Percentiles rank a stretch among this genome's conserved stretches.
Conservation (phyloP, 2,888 invertebrate genomes). For the Chydorus sphaericus region DNA sequence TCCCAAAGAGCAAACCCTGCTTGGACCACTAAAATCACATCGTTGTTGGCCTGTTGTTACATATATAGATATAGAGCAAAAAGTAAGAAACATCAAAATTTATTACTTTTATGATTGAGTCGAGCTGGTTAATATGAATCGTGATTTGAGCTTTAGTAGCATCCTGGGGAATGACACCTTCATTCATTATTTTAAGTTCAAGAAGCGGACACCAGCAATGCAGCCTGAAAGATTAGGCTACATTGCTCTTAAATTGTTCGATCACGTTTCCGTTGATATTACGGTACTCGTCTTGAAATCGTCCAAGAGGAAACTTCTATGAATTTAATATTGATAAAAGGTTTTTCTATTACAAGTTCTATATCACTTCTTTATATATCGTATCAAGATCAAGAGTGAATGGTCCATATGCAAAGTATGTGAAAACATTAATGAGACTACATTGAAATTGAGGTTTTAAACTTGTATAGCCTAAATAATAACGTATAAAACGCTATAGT, state of each 20-base stretch:
- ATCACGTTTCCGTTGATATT: not conserved
- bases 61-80: not conserved
- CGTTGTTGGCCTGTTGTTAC: not conserved
- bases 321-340: no score
- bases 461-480: no score
- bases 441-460: no score
- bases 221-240: not conserved
- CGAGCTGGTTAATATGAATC: slow-evolving; percentile 2
- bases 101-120: not conserved
- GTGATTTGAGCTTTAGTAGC: not conserved
- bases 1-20: slow-evolving; percentile 8
- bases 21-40: not conserved
- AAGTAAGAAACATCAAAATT: not conserved
- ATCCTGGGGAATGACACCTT: not conserved
- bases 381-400: no score
- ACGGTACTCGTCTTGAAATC: not conserved
- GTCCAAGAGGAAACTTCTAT: not conserved
- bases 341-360: no score
- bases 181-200: not conserved
- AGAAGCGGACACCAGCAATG: not conserved
- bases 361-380: no score
- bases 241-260: not conserved
- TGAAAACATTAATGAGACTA: no score
- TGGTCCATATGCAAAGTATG: no score
- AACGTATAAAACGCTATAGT: no score